Evolutionary conservation across 2,888 invertebrate species (phyloP).

Genomic region (Lithophane ornitopus): DNA sequence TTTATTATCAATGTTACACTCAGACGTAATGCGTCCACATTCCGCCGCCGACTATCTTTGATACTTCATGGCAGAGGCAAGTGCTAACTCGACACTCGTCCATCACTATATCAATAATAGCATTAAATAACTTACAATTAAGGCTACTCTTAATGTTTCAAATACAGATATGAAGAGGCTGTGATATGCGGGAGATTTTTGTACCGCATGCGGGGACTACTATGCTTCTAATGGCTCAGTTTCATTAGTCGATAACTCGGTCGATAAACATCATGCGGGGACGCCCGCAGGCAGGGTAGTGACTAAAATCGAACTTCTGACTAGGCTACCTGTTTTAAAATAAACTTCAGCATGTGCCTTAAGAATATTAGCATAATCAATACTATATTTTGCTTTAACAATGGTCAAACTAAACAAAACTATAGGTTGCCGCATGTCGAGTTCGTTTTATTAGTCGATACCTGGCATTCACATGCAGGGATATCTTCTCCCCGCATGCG

Average conservation of each 20-base stretch:
- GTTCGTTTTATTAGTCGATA: background rate
- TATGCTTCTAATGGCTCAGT: background rate
- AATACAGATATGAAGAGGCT: constrained; percentile 1
- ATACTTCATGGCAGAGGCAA: constrained; percentile 19
- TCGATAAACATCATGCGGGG: too few relatives aligned
- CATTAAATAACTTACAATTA: constrained; percentile 49
- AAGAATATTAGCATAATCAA: too few relatives aligned
- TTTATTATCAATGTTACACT: constrained; percentile 56
- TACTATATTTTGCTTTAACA: background rate
- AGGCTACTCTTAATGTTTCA: constrained; percentile 5
- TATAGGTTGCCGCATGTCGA: too few relatives aligned
- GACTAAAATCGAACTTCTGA: background rate
- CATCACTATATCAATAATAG: constrained; percentile 26
- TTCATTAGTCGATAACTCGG: too few relatives aligned
- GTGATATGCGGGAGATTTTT: background rate
- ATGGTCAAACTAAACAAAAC: background rate
- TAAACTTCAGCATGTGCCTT: background rate
- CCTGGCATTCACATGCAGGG: too few relatives aligned
- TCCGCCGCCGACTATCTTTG: constrained; percentile 44
- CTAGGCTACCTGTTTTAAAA: background rate
- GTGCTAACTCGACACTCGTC: constrained; percentile 57
- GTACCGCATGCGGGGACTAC: background rate
- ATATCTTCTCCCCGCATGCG: background rate
- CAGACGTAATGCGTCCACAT: constrained; percentile 56
- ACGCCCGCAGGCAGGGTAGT: too few relatives aligned